Evolutionary conservation across 2,888 invertebrate genomes (phyloP).

Genomic region (Arrhopalites spinosus): DNA sequence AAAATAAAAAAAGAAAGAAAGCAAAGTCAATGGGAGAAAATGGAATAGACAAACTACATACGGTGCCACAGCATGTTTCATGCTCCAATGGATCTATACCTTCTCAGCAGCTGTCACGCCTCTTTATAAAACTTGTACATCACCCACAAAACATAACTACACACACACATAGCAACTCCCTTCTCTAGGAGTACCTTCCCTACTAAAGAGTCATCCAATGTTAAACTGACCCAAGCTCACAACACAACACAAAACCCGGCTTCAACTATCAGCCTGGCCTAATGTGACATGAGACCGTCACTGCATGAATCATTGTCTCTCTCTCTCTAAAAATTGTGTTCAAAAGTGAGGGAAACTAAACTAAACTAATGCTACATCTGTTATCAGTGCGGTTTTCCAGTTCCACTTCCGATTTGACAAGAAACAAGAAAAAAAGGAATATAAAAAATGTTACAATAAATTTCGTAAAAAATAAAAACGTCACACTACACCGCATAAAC

Average conservation of each 20-base stretch:
- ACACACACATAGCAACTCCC: not conserved
- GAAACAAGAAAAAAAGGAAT: no score
- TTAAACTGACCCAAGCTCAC: not conserved
- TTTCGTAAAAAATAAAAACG: no score
- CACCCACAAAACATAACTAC: not conserved
- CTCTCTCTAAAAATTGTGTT: constrained; percentile 3
- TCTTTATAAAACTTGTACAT: constrained; percentile 25
- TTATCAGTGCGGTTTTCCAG: constrained; percentile 11
- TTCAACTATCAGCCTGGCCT: not conserved
- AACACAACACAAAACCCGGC: not conserved
- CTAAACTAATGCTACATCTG: constrained; percentile 18
- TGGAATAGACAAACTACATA: no score
- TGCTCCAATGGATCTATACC: constrained; percentile 12
- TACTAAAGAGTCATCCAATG: not conserved
- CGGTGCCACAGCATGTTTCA: not conserved
- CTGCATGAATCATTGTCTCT: constrained; percentile 20
- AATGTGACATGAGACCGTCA: constrained; percentile 32
- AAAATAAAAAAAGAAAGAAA: not conserved
- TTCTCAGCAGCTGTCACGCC: constrained; percentile 34
- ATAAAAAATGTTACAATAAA: no score
- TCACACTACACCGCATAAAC: no score
- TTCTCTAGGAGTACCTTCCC: not conserved
- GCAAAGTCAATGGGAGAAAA: not conserved
- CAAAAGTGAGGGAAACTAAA: not conserved
- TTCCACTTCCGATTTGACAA: not conserved